A percentile compares a stretch with the other conserved stretches of the same genome.
Conservation (phyloP, 2,888 invertebrate genomes). For the Lasioglossum vierecki region DNA sequence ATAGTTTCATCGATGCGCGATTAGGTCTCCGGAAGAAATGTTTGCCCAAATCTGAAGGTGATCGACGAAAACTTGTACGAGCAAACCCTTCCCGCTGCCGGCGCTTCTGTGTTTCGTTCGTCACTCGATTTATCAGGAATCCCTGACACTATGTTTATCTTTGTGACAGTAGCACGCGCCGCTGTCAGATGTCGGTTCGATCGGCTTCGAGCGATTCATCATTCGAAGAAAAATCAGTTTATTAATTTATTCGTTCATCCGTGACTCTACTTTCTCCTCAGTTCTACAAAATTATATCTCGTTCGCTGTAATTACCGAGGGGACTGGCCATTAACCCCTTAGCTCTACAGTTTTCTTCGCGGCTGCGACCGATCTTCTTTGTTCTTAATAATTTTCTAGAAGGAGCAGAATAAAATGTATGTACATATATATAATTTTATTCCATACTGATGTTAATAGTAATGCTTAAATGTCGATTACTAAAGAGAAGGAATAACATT, state of each 20-base stretch:
- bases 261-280: neutral
- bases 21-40: neutral
- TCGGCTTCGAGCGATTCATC: slow-evolving; percentile 20
- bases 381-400: neutral
- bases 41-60: neutral
- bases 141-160: slow-evolving; percentile 15
- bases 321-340: neutral
- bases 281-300: neutral
- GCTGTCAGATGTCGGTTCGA: slow-evolving; percentile 47
- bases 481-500: neutral
- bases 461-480: neutral
- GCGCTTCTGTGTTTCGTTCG: neutral
- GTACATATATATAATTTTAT: neutral
- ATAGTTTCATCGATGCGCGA: slow-evolving; percentile 49
- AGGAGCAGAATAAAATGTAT: neutral
- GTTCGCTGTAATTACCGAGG: neutral
- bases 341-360: neutral
- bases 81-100: neutral
- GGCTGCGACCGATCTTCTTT: neutral
- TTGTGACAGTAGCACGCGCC: slow-evolving; percentile 7
- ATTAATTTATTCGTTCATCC: neutral
- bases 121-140: slow-evolving; percentile 25
- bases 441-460: neutral
- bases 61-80: neutral
- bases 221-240: slow-evolving; percentile 6